Conservation (phyloP, 2,113 vertebrate species). For the Indri indri region DNA sequence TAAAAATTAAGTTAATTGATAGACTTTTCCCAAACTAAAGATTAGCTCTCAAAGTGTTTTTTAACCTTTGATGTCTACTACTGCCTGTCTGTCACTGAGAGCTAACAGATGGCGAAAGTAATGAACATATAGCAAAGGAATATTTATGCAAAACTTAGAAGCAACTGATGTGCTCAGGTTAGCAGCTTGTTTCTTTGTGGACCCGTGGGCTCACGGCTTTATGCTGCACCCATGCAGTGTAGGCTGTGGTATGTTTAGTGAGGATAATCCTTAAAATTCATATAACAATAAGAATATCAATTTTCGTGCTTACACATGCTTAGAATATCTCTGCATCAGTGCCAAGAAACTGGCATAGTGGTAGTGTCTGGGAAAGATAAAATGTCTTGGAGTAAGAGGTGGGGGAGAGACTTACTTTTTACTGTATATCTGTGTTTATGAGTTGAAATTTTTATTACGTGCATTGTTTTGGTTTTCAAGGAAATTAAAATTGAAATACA, state of each 20-base stretch:
- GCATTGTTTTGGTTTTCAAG: neutral
- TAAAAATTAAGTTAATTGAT: slow-evolving; percentile 28
- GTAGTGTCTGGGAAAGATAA: neutral
- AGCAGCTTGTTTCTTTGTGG: neutral
- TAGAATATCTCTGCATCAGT: neutral
- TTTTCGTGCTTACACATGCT: neutral
- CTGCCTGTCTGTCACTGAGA: slow-evolving; percentile 17
- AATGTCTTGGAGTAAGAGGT: neutral
- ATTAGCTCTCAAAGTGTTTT: slow-evolving; percentile 25
- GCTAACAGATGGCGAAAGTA: slow-evolving; percentile 34
- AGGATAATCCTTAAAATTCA: neutral
- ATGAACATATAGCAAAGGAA: slow-evolving; percentile 1
- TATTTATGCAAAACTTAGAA: slow-evolving; percentile 42
- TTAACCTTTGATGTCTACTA: slow-evolving; percentile 24
- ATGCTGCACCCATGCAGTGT: neutral
- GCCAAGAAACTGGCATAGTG: neutral
- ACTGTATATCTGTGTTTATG: neutral
- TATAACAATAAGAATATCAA: neutral
- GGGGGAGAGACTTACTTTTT: neutral
- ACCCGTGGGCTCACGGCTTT: neutral
- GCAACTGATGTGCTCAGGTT: neutral
- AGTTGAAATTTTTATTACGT: neutral
- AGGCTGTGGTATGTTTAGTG: neutral
- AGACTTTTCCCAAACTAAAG: slow-evolving; percentile 37
- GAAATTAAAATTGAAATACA: neutral